A percentile compares a stretch with the other conserved stretches of the same genome.
phyloP scores from a whole-genome alignment of 2,888 invertebrate genomes.

The Carabus problematicus region DNA sequence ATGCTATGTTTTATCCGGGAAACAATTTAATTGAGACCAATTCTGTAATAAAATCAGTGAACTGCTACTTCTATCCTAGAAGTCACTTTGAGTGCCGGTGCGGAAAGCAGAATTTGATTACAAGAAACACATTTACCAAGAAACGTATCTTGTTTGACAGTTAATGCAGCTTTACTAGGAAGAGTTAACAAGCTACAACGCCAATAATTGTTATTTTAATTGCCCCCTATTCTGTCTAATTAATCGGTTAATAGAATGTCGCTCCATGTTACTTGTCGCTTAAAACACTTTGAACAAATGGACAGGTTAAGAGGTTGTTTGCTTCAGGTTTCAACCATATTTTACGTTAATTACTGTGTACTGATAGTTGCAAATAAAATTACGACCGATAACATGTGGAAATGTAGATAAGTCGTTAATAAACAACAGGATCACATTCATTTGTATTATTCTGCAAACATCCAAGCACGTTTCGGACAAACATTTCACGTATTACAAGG shows the following conservation, averaged over 20 bases:
- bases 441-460: no score
- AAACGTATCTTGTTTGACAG: conserved; percentile 4
- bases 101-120: conserved; percentile 4
- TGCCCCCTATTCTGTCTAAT: conserved; percentile 28
- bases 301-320: background rate
- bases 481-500: no score
- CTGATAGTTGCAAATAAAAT: background rate
- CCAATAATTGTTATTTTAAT: conserved; percentile 33
- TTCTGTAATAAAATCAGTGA: no score
- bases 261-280: background rate
- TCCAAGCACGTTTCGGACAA: no score
- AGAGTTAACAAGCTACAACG: conserved; percentile 11
- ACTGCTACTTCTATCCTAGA: no score
- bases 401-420: no score
- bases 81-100: background rate
- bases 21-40: no score
- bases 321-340: background rate
- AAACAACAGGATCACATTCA: no score
- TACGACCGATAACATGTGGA: no score
- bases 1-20: no score
- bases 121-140: conserved; percentile 6
- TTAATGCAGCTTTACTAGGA: conserved; percentile 9
- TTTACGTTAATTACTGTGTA: background rate
- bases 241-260: conserved; percentile 29
- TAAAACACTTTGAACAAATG: background rate